These are phyloP conservation scores for Bubo scandiacus DNA, from an alignment of 2,113 vertebrate species.

Conservation along the genomic window DNA sequence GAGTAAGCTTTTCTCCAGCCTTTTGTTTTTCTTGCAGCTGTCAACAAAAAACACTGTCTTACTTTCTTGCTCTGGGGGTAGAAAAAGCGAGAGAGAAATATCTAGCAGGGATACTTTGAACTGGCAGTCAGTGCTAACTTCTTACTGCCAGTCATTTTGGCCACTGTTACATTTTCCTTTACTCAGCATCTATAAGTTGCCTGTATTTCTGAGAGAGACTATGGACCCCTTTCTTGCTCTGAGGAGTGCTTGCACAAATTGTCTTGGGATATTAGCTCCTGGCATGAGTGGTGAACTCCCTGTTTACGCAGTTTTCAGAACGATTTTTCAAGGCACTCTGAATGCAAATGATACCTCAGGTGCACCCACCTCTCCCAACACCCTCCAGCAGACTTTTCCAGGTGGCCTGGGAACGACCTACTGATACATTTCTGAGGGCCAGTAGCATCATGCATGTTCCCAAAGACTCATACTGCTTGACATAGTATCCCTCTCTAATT, in stretches of 20 bases:
- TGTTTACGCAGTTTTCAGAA: background rate
- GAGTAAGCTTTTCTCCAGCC: background rate
- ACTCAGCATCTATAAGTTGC: background rate
- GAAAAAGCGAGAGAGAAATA: background rate
- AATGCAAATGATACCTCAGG: background rate
- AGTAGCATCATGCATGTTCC: fast-evolving
- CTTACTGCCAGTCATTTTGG: background rate
- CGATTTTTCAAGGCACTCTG: fast-evolving
- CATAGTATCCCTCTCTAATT: background rate
- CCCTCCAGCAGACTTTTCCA: background rate
- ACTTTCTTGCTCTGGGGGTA: background rate
- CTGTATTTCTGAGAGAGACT: background rate
- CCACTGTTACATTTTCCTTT: background rate
- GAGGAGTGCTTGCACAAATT: background rate
- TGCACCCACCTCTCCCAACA: background rate
- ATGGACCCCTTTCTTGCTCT: background rate
- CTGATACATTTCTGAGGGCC: background rate
- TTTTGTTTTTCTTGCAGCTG: slow-evolving; percentile 31
- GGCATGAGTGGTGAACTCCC: background rate
- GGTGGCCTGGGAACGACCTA: background rate
- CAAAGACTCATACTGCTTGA: background rate
- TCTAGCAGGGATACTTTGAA: background rate
- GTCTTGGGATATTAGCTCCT: background rate
- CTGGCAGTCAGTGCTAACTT: background rate
- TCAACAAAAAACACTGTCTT: background rate